Conservation (phyloP, 2,113 vertebrate species). For the Guaruba guarouba region DNA sequence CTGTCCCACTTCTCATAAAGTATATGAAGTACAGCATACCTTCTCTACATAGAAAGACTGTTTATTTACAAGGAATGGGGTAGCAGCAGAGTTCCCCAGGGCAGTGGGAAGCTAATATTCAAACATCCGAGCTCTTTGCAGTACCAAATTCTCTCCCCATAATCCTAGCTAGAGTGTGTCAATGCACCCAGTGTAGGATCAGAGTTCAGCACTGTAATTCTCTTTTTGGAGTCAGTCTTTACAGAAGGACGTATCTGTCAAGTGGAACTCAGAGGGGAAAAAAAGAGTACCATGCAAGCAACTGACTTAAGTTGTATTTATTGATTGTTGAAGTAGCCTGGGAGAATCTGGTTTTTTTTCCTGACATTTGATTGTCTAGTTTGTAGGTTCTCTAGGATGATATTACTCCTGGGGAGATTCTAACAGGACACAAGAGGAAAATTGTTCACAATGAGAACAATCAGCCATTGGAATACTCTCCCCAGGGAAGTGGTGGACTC, state of each 20-base stretch:
- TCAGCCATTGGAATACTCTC: neutral
- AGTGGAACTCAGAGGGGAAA: neutral
- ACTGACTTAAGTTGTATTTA: neutral
- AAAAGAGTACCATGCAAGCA: accelerated
- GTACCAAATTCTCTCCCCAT: neutral
- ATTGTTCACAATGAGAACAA: neutral
- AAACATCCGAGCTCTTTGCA: neutral
- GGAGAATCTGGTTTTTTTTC: neutral
- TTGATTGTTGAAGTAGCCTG: neutral
- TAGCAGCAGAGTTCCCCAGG: neutral
- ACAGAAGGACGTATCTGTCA: neutral
- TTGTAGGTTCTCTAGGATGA: neutral
- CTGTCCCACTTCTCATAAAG: no score
- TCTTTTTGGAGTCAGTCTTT: neutral
- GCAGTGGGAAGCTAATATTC: neutral
- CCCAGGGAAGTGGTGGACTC: neutral
- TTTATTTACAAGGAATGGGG: neutral
- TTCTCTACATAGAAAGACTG: neutral
- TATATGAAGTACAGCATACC: no score
- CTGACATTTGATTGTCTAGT: neutral
- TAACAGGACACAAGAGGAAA: neutral
- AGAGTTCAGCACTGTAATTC: neutral
- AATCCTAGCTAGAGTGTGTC: neutral
- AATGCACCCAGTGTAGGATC: neutral
- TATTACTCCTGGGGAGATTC: neutral